Conservation (phyloP, 1,140 invertebrate genomes). For the Camponotus pennsylvanicus region DNA sequence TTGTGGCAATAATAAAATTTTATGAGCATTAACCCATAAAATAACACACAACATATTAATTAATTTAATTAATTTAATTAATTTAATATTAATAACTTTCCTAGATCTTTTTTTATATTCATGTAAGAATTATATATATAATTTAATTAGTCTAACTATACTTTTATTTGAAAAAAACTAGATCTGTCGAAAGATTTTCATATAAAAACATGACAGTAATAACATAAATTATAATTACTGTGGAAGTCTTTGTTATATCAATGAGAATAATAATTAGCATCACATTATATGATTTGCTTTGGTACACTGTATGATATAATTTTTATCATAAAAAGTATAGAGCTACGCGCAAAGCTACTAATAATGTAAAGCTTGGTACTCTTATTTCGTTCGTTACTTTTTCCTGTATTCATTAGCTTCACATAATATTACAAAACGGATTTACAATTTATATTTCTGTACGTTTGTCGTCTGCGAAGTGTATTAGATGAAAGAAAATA, state of each 20-base stretch:
- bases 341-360: not conserved
- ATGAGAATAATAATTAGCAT: slow-evolving; percentile 10
- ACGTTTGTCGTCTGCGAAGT: not conserved
- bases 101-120: not conserved
- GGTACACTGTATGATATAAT: not conserved
- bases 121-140: not conserved
- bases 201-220: not conserved
- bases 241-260: not conserved
- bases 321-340: slow-evolving; percentile 41
- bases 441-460: slow-evolving; percentile 38
- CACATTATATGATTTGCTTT: not conserved
- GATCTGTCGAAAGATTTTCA: not conserved
- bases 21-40: too few relatives aligned
- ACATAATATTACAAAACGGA: not conserved
- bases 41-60: not conserved
- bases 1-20: not conserved
- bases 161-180: not conserved
- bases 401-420: slow-evolving; percentile 27
- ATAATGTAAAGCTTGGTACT: not conserved
- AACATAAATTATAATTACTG: not conserved
- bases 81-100: not conserved
- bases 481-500: not conserved
- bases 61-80: not conserved
- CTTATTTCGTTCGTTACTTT: slow-evolving; percentile 38
- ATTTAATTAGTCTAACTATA: not conserved